Percentiles rank a stretch among this genome's conserved stretches.
Conservation (phyloP, 2,888 invertebrate species). For the Trilocha varians region DNA sequence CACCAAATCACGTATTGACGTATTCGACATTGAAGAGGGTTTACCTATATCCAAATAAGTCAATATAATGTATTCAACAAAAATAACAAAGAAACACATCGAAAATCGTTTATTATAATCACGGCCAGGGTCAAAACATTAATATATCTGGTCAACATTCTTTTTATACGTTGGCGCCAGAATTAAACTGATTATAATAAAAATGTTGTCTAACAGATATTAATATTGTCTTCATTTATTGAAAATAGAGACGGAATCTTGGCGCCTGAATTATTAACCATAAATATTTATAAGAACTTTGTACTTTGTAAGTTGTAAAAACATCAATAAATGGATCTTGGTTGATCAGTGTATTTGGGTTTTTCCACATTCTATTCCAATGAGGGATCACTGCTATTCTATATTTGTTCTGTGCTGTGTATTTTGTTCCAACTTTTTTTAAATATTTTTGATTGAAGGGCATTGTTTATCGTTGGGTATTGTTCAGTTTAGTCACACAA, state of each 20-base stretch:
- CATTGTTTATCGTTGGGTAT: too few relatives aligned
- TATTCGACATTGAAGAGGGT: slow-evolving; percentile 4
- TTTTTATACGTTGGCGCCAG: slow-evolving; percentile 31
- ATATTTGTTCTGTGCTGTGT: too few relatives aligned
- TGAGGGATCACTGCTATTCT: too few relatives aligned
- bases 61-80: slow-evolving; percentile 10
- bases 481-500: too few relatives aligned
- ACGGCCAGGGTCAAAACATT: slow-evolving; percentile 19
- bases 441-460: too few relatives aligned
- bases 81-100: background rate
- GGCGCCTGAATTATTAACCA: background rate
- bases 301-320: background rate
- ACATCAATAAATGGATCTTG: background rate
- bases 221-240: background rate
- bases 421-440: too few relatives aligned
- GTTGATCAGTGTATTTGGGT: background rate
- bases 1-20: background rate
- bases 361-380: too few relatives aligned
- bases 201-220: background rate
- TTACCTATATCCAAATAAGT: slow-evolving; percentile 2
- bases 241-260: background rate
- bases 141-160: slow-evolving; percentile 17
- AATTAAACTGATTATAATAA: background rate
- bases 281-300: background rate
- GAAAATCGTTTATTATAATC: slow-evolving; percentile 12